Base-by-base conservation (phyloP, 2,888 invertebrate genomes). In the Melangyna quadrimaculata region DNA sequence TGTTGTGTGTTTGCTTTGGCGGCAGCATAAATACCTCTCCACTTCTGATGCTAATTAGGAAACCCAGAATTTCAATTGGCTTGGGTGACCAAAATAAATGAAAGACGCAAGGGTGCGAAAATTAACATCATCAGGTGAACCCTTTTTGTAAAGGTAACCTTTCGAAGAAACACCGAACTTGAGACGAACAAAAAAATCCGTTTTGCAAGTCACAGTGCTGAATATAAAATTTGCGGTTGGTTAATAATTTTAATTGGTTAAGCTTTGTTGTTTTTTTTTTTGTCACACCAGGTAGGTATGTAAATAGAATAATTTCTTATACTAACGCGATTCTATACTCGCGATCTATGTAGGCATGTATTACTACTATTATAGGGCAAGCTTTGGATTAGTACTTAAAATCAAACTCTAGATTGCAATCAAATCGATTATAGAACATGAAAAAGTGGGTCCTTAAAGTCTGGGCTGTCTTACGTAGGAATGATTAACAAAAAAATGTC, bases 101-200 rank as follows among this genome's bases (percentile, higher is more conserved):
- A 81, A 78, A 67, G 67, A 78, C 81, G 78, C 72, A 80, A 72
- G 80, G 77, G 78, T 70, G 73, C 70, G 77, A 81, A 81, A 86
- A 86, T 86, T 81, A 81, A 51, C 79, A 86, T 86, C 77, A 81
- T 51, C 79, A 78, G 86, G 86, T 86, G 69, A 78, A 86, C 73
- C 81, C 73, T 78, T 84, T 69, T 75, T 22, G 32, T 29, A n/a
- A n/a, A n/a, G n/a, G 27, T 29, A 48, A 22, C 27, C 65, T 35
- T 51, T 40, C 5, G 61, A 7, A 24, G n/a, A 14, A 51, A 51
- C 14, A 14, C 22, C 19, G 10, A n/a, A 8, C 0, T 22, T 0
- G 27, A 6, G 32, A 10, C 6, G 4, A 19, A 35, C 3, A 67
- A 35, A 51, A 22, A 67, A 32, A 22, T 45, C 19, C n/a, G 37